Evolutionary conservation across 2,113 vertebrate species (phyloP), one percentile per base, ranked within the genome.

Genomic region (Ciconia maguari): DNA sequence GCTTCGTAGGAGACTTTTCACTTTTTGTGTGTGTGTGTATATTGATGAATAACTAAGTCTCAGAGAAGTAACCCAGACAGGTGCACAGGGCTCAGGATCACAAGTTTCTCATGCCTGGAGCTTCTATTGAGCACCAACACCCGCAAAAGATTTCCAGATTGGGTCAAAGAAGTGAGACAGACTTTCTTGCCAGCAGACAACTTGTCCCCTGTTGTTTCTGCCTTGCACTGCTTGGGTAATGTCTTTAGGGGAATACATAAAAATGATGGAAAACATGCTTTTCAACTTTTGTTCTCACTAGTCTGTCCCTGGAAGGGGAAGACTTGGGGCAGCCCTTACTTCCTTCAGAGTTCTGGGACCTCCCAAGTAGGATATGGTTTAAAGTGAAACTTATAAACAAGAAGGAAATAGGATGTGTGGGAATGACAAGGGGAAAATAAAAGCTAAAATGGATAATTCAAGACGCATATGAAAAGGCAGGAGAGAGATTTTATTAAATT

Each of bases 401-500:
- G 25, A 58, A 84, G 79, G 25, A 83, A 78, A 94, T 90, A 42
- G 55, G 21, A 60, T 26, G 6, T 81, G 36, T 61, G 72, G 48
- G 75, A 96, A 93, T 62, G 64, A 69, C 69, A 90, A 57, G 38
- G 66, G 21, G 13, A 77, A 74, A 77, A 11, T 16, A 96, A 74
- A 36, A 82, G 21, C 71, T 83, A 78, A 83, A 91, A 96, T 44
- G 2, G 41, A 55, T 46, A 77, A 96, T 90, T 96, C 84, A 81
- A 88, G 78, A 94, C 27, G 42, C 16, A 29, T 52, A 71, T 36
- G 29, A 87, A 94, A 96, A 95, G 34, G 9, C 44, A 81, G 36
- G 80, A 94, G 84, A 90, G 57, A 87, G 54, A 89, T 86, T 94
- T 96, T 94, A 82, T 82, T 93, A 71, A 91, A 92, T 95, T 91